A percentile compares a stretch with the other conserved stretches of the same genome.
Conservation (phyloP, 2,113 vertebrate species). For the Alligator mississippiensis region DNA sequence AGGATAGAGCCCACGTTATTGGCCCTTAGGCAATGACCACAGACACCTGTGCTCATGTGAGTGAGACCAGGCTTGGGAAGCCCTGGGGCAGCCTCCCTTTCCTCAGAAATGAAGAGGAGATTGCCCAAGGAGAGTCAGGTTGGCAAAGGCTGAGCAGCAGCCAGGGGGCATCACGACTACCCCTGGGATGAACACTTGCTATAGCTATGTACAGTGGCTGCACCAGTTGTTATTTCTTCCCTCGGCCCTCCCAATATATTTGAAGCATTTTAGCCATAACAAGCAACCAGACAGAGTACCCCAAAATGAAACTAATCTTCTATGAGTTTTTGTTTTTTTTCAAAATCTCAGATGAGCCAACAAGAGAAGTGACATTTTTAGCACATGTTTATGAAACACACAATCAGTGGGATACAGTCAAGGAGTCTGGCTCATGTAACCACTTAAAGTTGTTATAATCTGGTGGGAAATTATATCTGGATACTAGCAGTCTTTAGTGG, state of each 20-base stretch:
- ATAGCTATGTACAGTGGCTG: neutral
- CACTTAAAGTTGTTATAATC: constrained; percentile 1
- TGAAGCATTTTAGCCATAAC: constrained; percentile 14
- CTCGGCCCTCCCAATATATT: neutral
- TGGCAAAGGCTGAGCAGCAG: neutral
- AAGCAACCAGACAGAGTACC: neutral
- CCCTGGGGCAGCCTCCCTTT: no score
- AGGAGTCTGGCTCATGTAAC: neutral
- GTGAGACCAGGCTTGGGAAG: no score
- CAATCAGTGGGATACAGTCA: neutral
- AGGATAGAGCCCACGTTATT: no score
- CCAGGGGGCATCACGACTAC: neutral
- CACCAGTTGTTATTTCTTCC: neutral
- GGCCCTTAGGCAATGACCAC: no score
- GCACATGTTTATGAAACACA: neutral
- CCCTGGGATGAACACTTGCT: no score
- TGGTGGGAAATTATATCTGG: constrained; percentile 35
- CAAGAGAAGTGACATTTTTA: constrained; percentile 16
- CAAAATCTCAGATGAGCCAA: neutral
- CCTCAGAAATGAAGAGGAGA: no score
- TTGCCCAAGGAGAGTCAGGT: neutral
- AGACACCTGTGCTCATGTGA: no score
- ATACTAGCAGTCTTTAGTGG: constrained; percentile 32
- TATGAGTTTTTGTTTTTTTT: neutral
- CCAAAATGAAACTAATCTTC: neutral